These are phyloP conservation scores for Oncopeltus fasciatus DNA, from an alignment of 1,140 invertebrate species.

Conservation along the genomic window DNA sequence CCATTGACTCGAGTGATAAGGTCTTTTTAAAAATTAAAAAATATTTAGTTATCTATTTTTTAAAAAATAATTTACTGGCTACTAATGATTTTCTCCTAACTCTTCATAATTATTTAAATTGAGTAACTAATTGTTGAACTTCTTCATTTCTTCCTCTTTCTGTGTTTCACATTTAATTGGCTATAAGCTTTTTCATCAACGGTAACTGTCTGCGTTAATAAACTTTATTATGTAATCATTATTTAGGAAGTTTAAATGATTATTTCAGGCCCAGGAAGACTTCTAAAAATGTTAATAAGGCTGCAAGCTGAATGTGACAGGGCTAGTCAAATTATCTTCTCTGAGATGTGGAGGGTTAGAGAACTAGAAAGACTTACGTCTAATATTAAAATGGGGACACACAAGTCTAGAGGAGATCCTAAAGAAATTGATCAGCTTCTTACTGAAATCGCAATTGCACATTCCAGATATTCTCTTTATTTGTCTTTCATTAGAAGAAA, in stretches of 20 bases:
- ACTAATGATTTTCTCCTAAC: neutral
- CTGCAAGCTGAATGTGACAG: constrained; percentile 78
- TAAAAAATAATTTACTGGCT: constrained; percentile 28
- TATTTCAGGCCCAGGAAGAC: constrained; percentile 45
- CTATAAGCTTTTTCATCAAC: too few species aligned
- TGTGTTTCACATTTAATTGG: too few species aligned
- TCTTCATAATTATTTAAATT: neutral
- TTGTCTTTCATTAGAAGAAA: constrained; percentile 47
- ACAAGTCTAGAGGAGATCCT: constrained; percentile 44
- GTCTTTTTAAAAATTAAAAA: too few species aligned
- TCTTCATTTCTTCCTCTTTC: too few species aligned
- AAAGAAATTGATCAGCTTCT: constrained; percentile 78
- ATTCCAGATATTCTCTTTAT: constrained; percentile 80
- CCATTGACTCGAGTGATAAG: too few species aligned
- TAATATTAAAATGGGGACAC: constrained; percentile 41
- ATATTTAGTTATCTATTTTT: constrained; percentile 35
- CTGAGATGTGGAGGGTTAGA: constrained; percentile 61
- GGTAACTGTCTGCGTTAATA: too few species aligned
- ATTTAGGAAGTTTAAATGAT: too few species aligned
- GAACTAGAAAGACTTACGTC: constrained; percentile 52
- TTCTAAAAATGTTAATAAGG: constrained; percentile 52
- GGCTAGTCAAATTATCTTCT: constrained; percentile 52
- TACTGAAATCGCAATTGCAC: constrained; percentile 81
- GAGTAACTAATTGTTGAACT: neutral
- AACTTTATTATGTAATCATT: too few species aligned